Evolutionary conservation across 2,797 vertebrate species (phyloP).

Genomic region (Molossus molossus): DNA sequence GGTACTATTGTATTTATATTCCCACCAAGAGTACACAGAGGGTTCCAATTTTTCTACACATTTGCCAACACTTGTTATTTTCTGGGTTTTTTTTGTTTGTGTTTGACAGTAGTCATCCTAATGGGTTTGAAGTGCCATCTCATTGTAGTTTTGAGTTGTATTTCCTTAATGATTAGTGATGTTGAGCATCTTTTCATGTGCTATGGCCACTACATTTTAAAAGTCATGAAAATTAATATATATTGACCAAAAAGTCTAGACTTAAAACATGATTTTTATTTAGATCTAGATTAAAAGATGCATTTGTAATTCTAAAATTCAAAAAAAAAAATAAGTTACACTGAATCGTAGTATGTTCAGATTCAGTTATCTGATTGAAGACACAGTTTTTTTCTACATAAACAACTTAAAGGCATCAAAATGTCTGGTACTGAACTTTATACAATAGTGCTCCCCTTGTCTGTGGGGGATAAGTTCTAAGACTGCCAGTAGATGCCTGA

Average conservation of each 20-base stretch:
- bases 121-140: neutral
- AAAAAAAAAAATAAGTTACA: neutral
- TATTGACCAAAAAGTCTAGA: neutral
- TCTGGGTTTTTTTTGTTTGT: neutral
- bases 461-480: neutral
- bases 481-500: neutral
- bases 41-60: neutral
- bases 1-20: neutral
- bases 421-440: slow-evolving; percentile 49
- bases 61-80: neutral
- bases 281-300: slow-evolving; percentile 55
- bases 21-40: neutral
- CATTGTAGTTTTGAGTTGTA: neutral
- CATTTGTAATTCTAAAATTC: slow-evolving; percentile 32
- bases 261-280: slow-evolving; percentile 29
- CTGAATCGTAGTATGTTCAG: slow-evolving; percentile 25
- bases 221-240: slow-evolving; percentile 49
- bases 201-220: slow-evolving; percentile 8
- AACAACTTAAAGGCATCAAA: neutral
- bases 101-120: neutral
- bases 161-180: slow-evolving; percentile 13
- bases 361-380: slow-evolving; percentile 47
- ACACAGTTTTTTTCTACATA: slow-evolving; percentile 21
- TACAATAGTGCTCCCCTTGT: neutral
- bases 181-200: neutral